Conservation (phyloP, 2,888 invertebrate species). For the Lepidochrysops patricia region DNA sequence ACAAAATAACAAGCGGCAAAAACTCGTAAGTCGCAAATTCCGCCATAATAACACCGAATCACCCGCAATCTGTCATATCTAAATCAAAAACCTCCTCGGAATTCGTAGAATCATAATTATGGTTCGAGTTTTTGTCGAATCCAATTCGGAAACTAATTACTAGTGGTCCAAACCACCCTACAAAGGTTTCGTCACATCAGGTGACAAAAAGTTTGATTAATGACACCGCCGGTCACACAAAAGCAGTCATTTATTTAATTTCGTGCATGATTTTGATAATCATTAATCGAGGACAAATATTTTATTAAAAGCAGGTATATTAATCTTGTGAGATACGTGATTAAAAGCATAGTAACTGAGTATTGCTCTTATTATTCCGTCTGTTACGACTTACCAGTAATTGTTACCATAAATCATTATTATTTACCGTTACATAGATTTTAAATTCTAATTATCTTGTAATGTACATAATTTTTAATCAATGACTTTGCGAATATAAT, state of each 20-base stretch:
- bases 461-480: no score
- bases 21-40: background rate
- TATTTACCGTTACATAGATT: no score
- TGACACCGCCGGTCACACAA: slow-evolving; percentile 38
- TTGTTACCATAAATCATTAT: no score
- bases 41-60: background rate
- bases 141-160: slow-evolving; percentile 74
- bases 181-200: slow-evolving; percentile 65
- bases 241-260: slow-evolving; percentile 2
- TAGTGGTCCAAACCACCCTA: slow-evolving; percentile 54
- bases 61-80: slow-evolving; percentile 10
- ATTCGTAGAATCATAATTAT: slow-evolving; percentile 40
- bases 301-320: background rate
- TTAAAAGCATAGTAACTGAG: no score
- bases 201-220: slow-evolving; percentile 71
- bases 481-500: no score
- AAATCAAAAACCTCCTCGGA: slow-evolving; percentile 33
- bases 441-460: no score
- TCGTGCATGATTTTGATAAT: background rate
- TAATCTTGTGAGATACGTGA: no score
- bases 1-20: background rate
- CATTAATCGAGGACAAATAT: background rate
- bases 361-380: no score
- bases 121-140: slow-evolving; percentile 55
- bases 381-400: no score